Evolutionary conservation across 2,113 vertebrate species (phyloP), one percentile per base, ranked within the genome.

Genomic region (Suncus etruscus): DNA sequence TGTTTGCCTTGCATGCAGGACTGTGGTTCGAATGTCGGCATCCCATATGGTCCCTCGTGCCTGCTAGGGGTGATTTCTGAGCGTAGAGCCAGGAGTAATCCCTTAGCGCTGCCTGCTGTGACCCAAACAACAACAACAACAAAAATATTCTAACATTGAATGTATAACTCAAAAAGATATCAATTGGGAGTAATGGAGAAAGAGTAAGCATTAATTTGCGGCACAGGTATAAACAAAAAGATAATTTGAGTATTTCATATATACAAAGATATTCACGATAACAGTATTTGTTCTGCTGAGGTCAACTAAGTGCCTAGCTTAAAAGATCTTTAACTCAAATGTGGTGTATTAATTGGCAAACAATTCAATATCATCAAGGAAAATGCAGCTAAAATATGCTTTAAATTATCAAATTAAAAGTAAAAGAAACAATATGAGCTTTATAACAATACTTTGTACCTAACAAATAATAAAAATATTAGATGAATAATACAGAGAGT

Each of bases 221-320:
- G 47, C 7, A n/a, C 74, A 94, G 24, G 15, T 16, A 90, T 61
- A 85, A 45, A 16, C 8, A 61, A 47, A 51, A 2, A 58, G 20
- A 31, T 24, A 22, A 83, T 75, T 45, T 80, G 27, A 6, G 3
- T 27, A 29, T 61, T 32, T 1, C 14, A 66, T 31, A 47, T 10
- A 58, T 58, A 88, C 31, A 87, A 83, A 29, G 25, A 70, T 39
- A 82, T 69, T 75, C 2, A 29, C 72, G 24, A 68, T 68, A 39
- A 70, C 16, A 72, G 10, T 84, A 2, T 45, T 70, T 58, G 31
- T 45, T 66, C 66, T 72, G 7, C 6, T 32, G 83, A 2, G 6
- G 69, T 32, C 86, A 25, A 88, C 45, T 65, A 65, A 16, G 11
- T 89, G 25, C 29, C 20, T 87, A 79, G 66, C n/a, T 80, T 80